A percentile compares a stretch with the other conserved stretches of the same genome.
Conservation (phyloP, 2,797 vertebrate genomes). For the Sebastes oblongus region DNA sequence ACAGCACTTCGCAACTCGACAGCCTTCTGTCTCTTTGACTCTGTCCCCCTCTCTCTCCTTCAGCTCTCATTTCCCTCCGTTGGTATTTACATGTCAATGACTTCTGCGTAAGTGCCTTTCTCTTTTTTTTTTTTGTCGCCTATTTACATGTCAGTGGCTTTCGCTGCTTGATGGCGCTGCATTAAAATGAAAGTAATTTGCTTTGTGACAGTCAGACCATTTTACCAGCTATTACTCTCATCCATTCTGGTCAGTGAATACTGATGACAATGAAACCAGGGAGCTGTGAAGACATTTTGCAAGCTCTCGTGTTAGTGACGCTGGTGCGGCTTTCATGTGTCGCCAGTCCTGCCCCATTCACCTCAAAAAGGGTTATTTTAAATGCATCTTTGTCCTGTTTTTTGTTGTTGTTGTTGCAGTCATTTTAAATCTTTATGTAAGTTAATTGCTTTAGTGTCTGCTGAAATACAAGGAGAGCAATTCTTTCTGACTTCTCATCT, state of each 20-base stretch:
- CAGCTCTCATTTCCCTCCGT: constrained; percentile 52
- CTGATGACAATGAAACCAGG: constrained; percentile 71
- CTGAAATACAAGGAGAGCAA: not conserved
- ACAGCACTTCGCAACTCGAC: constrained; percentile 61
- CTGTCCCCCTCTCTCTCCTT: constrained; percentile 17
- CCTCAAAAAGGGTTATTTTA: constrained; percentile 22
- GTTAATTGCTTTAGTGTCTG: not conserved
- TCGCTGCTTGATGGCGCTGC: constrained; percentile 63
- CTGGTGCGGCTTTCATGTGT: constrained; percentile 39
- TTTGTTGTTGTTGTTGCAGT: not conserved
- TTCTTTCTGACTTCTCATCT: constrained; percentile 9
- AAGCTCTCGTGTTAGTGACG: constrained; percentile 57
- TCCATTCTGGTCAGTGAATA: constrained; percentile 77
- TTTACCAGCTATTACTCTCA: constrained; percentile 78
- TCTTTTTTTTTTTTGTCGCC: constrained; percentile 47
- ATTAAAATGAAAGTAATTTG: constrained; percentile 77
- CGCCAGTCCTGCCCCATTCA: constrained; percentile 19
- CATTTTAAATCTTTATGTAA: not conserved
- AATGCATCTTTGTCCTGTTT: not conserved
- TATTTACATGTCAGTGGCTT: constrained; percentile 78
- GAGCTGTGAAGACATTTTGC: constrained; percentile 72
- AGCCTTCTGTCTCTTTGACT: constrained; percentile 40
- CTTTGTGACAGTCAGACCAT: constrained; percentile 71
- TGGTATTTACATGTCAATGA: constrained; percentile 78
- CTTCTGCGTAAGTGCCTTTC: constrained; percentile 68